phyloP scores from a whole-genome alignment of 2,113 vertebrate genomes.

The Electrona antarctica region DNA sequence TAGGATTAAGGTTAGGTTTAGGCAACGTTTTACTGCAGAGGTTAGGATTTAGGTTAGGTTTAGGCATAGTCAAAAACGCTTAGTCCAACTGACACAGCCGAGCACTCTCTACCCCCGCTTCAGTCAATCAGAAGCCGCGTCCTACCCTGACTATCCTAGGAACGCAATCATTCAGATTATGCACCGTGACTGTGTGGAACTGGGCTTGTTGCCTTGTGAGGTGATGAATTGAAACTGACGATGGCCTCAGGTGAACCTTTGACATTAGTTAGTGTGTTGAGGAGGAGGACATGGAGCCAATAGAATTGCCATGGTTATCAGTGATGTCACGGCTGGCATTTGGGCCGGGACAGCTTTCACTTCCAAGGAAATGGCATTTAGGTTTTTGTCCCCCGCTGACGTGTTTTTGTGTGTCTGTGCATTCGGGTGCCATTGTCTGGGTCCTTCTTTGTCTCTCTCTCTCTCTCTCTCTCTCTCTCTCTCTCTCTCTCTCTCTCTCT shows the following conservation, averaged over 20 bases:
- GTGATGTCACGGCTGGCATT: conserved; percentile 46
- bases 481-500: not conserved
- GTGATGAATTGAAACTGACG: conserved; percentile 21
- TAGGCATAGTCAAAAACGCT: too few relatives aligned
- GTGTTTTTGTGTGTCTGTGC: not conserved
- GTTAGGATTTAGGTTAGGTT: too few relatives aligned
- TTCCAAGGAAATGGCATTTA: conserved; percentile 54
- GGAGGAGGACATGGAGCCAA: not conserved
- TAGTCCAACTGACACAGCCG: too few relatives aligned
- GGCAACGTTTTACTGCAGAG: too few relatives aligned
- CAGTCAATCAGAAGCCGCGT: too few relatives aligned
- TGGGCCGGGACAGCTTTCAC: conserved; percentile 40
- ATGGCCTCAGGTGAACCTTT: conserved; percentile 39
- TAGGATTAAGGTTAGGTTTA: too few relatives aligned
- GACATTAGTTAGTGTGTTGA: not conserved
- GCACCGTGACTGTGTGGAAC: not conserved
- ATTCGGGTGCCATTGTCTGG: not conserved
- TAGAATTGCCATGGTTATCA: conserved; percentile 29
- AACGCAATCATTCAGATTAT: too few relatives aligned
- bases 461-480: not conserved
- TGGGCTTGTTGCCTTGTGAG: not conserved
- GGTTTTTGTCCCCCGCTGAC: conserved; percentile 17
- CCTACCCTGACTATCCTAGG: too few relatives aligned
- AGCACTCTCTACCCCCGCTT: too few relatives aligned
- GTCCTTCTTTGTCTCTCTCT: conserved; percentile 2